Evolutionary conservation across 2,113 vertebrate genomes (phyloP).

Genomic region (Hemiprocne comata): DNA sequence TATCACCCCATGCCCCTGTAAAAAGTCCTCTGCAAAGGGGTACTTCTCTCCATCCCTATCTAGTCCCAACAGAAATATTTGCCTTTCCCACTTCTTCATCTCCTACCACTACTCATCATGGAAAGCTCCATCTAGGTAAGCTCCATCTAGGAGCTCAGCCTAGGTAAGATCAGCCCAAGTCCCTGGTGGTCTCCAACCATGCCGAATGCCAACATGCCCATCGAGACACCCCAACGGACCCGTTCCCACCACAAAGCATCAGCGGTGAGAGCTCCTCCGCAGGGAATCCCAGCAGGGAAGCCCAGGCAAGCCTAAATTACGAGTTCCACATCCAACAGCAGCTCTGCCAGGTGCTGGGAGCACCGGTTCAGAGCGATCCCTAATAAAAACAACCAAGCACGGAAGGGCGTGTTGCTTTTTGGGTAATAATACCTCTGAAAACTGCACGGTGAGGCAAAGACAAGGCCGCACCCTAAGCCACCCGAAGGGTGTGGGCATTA

Average conservation of each 20-base stretch:
- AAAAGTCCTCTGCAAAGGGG: background rate
- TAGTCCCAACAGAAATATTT: background rate
- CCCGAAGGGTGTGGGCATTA: conserved; percentile 55
- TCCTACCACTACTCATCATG: rapidly evolving
- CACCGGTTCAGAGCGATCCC: background rate
- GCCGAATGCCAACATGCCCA: background rate
- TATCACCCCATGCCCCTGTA: no score
- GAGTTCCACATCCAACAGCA: background rate
- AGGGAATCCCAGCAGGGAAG: conserved; percentile 1
- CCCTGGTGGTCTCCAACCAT: background rate
- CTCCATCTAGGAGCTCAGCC: rapidly evolving
- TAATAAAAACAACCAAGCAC: conserved; percentile 37
- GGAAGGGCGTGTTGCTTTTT: background rate
- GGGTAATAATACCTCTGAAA: conserved; percentile 52
- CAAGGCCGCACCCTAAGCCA: conserved; percentile 29
- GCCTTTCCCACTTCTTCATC: background rate
- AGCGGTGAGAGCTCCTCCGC: rapidly evolving
- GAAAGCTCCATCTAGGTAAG: background rate
- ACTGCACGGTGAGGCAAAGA: conserved; percentile 49
- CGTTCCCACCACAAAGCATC: rapidly evolving
- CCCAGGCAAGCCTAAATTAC: background rate
- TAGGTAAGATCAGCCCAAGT: background rate
- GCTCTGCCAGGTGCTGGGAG: conserved; percentile 32
- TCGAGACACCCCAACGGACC: rapidly evolving
- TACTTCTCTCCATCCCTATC: background rate